Evolutionary conservation across 2,888 invertebrate species (phyloP).

Genomic region (Conistra vaccinii): DNA sequence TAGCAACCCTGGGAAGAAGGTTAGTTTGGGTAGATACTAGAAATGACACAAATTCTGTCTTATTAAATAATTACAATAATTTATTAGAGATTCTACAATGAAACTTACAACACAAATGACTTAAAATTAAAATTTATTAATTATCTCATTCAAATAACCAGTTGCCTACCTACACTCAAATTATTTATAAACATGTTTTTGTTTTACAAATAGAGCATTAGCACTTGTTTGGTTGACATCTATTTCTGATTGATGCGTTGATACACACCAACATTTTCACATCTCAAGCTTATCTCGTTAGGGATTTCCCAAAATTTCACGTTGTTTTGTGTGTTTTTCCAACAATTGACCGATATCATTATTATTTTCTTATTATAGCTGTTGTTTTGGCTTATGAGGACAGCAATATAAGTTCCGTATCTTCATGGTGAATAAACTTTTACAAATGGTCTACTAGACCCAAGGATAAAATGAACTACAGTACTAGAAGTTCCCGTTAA

Average conservation of each 20-base stretch:
- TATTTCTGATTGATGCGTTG: constrained; percentile 35
- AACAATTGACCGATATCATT: constrained; percentile 3
- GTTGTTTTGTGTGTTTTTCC: constrained; percentile 31
- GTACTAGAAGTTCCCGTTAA: not conserved
- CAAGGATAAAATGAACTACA: too few relatives aligned
- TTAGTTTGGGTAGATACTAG: not conserved
- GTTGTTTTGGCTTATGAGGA: too few relatives aligned
- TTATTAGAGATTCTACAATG: constrained; percentile 61
- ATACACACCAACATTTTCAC: not conserved
- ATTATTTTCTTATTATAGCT: not conserved
- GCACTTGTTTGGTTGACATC: constrained; percentile 15
- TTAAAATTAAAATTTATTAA: not conserved
- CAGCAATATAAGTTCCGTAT: not conserved
- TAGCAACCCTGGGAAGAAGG: too few relatives aligned
- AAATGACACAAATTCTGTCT: not conserved
- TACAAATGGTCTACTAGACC: not conserved
- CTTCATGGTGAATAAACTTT: not conserved
- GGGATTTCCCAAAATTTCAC: constrained; percentile 30
- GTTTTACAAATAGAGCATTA: constrained; percentile 6
- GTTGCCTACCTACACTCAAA: not conserved
- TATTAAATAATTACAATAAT: constrained; percentile 22
- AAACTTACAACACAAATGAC: not conserved
- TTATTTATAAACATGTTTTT: not conserved
- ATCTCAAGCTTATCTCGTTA: constrained; percentile 25
- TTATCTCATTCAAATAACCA: not conserved